Evolutionary conservation across 2,888 invertebrate species (phyloP).

Genomic region (Pardosa pseudoannulata): DNA sequence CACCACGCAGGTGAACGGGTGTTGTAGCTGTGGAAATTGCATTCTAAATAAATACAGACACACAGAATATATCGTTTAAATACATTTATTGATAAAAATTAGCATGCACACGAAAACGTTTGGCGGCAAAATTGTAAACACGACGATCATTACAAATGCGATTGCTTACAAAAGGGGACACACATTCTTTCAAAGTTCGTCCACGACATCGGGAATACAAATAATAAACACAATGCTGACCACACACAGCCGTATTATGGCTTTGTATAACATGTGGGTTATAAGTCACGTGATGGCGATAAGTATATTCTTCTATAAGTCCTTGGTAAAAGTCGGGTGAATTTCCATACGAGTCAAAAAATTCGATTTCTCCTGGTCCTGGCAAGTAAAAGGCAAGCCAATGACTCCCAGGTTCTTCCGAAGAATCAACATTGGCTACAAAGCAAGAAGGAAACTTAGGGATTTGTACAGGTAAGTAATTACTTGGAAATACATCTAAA

Average conservation of each 20-base stretch:
- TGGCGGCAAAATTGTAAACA: slow-evolving; percentile 15
- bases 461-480: not conserved
- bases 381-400: not conserved
- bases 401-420: not conserved
- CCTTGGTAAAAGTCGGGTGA: too few species aligned
- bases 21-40: not conserved
- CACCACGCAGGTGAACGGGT: not conserved
- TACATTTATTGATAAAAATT: slow-evolving; percentile 12
- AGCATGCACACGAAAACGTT: not conserved
- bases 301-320: too few species aligned
- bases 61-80: not conserved
- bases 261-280: not conserved
- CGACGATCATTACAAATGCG: not conserved
- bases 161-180: not conserved
- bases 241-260: slow-evolving; percentile 2
- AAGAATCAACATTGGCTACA: not conserved
- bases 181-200: not conserved
- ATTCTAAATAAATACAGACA: not conserved
- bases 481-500: slow-evolving; percentile 21
- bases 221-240: slow-evolving; percentile 14
- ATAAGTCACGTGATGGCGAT: not conserved
- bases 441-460: not conserved
- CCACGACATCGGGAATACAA: slow-evolving; percentile 16
- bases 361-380: not conserved
- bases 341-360: slow-evolving; percentile 16